These are phyloP conservation scores for Ricordea florida DNA, from an alignment of 92 coral and sea anemone species.

Conservation along the genomic window DNA sequence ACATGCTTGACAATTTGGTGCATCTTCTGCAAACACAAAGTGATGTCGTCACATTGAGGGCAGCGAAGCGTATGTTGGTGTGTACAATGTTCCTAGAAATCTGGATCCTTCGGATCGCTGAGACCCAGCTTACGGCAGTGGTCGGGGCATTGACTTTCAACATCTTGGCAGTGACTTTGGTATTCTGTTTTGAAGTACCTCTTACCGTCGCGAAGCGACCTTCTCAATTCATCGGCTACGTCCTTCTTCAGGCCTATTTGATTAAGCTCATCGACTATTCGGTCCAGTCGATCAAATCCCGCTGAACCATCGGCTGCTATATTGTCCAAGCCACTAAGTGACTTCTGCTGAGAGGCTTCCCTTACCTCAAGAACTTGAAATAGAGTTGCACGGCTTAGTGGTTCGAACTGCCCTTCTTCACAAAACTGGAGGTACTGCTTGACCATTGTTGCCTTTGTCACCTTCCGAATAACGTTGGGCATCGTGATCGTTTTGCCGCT, in stretches of 20 bases:
- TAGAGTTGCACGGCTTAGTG: conserved; percentile 64
- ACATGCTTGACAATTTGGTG: conserved; percentile 38
- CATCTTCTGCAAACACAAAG: conserved; percentile 50
- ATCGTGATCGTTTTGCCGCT: conserved; percentile 57
- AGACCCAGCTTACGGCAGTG: conserved; percentile 42
- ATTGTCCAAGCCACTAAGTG: conserved; percentile 66
- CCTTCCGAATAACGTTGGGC: conserved; percentile 75
- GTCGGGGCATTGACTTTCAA: conserved; percentile 43
- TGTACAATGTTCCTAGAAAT: conserved; percentile 29
- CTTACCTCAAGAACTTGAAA: conserved; percentile 55
- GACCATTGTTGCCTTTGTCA: conserved; percentile 77
- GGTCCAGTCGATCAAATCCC: no score
- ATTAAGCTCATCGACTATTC: no score
- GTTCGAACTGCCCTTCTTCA: conserved; percentile 52
- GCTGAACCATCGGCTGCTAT: conserved; percentile 54
- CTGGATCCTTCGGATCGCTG: no score
- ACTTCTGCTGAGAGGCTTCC: conserved; percentile 56
- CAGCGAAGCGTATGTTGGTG: conserved; percentile 45
- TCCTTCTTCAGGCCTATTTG: conserved; percentile 43
- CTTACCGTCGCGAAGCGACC: conserved; percentile 33
- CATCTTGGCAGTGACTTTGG: conserved; percentile 55
- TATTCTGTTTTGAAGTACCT: no score
- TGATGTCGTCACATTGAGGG: conserved; percentile 62
- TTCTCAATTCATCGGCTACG: conserved; percentile 25
- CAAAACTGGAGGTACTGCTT: conserved; percentile 61